phyloP scores from a whole-genome alignment of 2,888 invertebrate genomes.

The Campoplex nolae region DNA sequence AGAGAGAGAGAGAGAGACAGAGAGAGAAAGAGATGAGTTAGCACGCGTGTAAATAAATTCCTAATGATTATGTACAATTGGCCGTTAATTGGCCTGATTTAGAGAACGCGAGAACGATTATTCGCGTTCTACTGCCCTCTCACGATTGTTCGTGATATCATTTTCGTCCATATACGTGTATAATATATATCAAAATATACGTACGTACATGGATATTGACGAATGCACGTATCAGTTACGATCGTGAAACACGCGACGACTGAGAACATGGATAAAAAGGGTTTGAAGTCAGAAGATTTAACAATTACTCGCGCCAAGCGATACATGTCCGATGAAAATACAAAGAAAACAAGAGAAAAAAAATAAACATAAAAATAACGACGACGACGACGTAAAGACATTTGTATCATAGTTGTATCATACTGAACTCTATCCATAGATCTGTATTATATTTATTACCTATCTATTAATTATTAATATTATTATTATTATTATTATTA shows the following conservation, averaged over 20 bases:
- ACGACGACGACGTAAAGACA: constrained; percentile 70
- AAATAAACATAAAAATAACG: constrained; percentile 59
- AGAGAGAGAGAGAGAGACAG: constrained; percentile 33
- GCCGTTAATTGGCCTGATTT: constrained; percentile 61
- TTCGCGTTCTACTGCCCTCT: constrained; percentile 41
- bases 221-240: constrained; percentile 28
- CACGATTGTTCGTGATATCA: constrained; percentile 50
- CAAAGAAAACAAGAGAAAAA: constrained; percentile 27
- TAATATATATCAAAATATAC: constrained; percentile 33
- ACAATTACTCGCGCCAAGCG: constrained; percentile 54
- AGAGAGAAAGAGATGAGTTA: constrained; percentile 73
- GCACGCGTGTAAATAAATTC: constrained; percentile 84
- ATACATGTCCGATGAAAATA: constrained; percentile 59
- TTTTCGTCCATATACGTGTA: constrained; percentile 30
- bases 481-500: constrained; percentile 74
- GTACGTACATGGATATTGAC: constrained; percentile 14
- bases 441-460: constrained; percentile 83
- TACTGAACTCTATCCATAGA: constrained; percentile 83
- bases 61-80: constrained; percentile 83
- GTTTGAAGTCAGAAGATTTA: constrained; percentile 24
- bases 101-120: constrained; percentile 67
- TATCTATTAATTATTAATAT: constrained; percentile 69
- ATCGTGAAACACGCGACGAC: constrained; percentile 42
- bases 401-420: constrained; percentile 84
- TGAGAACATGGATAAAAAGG: constrained; percentile 23